phyloP scores from a whole-genome alignment of 2,113 vertebrate species.

The Etia nguti region DNA sequence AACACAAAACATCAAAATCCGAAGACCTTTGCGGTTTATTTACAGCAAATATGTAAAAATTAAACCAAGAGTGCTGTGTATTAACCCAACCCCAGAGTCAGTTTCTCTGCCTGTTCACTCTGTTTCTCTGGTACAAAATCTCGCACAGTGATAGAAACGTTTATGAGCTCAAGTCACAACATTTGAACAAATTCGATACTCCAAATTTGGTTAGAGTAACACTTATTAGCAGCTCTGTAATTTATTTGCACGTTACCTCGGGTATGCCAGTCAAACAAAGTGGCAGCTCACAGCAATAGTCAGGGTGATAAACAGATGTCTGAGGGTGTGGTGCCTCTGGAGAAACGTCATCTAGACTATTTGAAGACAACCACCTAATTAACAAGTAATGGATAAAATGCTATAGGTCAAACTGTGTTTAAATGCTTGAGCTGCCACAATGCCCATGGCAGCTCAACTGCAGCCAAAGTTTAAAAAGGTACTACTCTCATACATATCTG shows the following conservation, averaged over 20 bases:
- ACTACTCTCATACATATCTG: background rate
- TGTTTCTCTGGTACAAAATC: background rate
- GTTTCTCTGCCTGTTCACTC: background rate
- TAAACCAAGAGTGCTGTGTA: background rate
- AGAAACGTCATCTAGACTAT: background rate
- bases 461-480: background rate
- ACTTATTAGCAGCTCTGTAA: background rate
- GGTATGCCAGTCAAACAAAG: background rate
- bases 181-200: background rate
- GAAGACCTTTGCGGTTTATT: background rate
- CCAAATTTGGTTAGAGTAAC: background rate
- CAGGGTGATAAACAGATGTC: background rate
- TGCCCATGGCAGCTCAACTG: background rate
- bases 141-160: background rate
- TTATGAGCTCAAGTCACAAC: background rate
- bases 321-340: background rate
- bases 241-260: background rate
- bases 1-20: background rate
- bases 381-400: background rate
- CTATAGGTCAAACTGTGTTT: background rate
- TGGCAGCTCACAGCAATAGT: background rate
- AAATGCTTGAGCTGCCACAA: background rate
- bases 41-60: background rate
- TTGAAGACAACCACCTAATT: background rate
- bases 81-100: background rate